Conservation (phyloP, 2,797 vertebrate species). For the Galagoides demidoff region DNA sequence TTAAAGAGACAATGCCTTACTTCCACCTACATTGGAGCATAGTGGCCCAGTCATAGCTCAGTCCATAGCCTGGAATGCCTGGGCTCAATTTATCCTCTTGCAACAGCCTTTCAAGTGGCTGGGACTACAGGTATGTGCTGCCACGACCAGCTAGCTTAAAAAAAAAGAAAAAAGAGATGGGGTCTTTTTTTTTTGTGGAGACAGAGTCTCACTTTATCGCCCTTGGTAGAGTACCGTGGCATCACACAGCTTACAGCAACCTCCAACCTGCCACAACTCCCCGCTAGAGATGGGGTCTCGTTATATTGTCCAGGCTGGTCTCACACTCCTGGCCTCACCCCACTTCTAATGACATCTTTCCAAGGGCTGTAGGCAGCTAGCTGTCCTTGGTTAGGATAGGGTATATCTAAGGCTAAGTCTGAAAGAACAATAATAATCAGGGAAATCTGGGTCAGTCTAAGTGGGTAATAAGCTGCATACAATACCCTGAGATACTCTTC, state of each 20-base stretch:
- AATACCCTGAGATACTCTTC: neutral
- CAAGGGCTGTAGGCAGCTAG: neutral
- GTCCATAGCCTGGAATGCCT: too few relatives aligned
- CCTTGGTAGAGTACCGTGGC: too few relatives aligned
- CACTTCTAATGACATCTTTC: neutral
- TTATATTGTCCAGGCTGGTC: neutral
- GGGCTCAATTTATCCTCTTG: too few relatives aligned
- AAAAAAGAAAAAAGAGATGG: neutral
- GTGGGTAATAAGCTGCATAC: neutral
- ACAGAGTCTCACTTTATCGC: too few relatives aligned
- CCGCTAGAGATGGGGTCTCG: neutral
- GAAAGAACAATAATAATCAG: neutral
- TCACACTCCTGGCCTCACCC: neutral
- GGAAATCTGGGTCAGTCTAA: neutral
- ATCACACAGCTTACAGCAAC: too few relatives aligned
- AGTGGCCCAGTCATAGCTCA: neutral
- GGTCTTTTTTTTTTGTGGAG: too few relatives aligned
- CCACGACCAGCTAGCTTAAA: too few relatives aligned
- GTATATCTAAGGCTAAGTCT: neutral
- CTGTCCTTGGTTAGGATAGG: conserved; percentile 36
- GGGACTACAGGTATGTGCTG: too few relatives aligned
- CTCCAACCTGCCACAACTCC: too few relatives aligned
- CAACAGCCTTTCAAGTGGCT: too few relatives aligned
- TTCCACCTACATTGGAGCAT: neutral
- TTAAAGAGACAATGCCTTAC: neutral